Evolutionary conservation across 2,113 vertebrate species (phyloP).

Genomic region (Capra hircus): DNA sequence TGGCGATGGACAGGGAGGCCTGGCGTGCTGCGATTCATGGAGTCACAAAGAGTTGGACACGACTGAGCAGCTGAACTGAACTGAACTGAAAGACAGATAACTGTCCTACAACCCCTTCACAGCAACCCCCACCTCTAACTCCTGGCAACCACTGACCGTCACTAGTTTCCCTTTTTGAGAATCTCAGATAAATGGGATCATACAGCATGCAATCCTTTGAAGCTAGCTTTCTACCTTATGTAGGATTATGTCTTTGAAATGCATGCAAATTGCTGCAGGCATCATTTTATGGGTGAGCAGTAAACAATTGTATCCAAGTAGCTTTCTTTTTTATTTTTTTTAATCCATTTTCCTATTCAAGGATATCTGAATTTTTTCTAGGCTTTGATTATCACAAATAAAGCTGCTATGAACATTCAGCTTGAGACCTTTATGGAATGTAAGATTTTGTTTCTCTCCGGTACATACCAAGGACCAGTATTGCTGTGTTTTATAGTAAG

Average conservation of each 20-base stretch:
- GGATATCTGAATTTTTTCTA: background rate
- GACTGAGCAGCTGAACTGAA: no score
- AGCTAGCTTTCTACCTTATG: background rate
- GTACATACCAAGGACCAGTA: background rate
- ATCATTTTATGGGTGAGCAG: background rate
- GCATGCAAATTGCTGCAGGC: background rate
- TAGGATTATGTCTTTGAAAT: background rate
- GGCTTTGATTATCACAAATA: background rate
- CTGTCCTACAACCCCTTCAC: rapidly evolving
- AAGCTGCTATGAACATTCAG: background rate
- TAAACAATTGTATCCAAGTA: background rate
- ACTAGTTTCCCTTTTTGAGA: background rate
- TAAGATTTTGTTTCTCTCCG: background rate
- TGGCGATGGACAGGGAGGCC: no score
- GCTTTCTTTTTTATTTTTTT: background rate
- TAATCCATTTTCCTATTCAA: background rate
- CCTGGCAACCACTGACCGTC: background rate
- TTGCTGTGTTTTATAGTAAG: background rate
- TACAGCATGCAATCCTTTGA: background rate
- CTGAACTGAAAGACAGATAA: background rate
- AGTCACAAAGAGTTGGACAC: no score
- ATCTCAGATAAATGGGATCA: background rate
- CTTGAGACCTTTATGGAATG: background rate
- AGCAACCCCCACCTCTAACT: no score
- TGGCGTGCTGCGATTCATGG: no score